Base-by-base conservation (phyloP, 2,113 vertebrate species). In the Solenodon paradoxus region DNA sequence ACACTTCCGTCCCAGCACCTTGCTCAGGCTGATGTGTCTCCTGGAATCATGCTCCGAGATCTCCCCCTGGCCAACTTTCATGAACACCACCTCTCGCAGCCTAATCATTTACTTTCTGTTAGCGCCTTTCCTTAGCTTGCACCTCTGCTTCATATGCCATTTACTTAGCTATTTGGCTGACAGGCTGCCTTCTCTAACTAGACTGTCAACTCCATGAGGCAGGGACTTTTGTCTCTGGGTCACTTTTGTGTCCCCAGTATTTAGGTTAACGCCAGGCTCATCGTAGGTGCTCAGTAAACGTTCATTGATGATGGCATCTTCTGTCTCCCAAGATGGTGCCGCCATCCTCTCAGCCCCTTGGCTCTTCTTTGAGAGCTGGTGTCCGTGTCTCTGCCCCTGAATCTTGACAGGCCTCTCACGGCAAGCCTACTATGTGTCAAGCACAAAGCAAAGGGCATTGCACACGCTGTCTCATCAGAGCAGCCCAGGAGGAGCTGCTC, bases 391-490 rank as follows among this genome's bases (percentile, higher is more conserved):
- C 5, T 16, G 13, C 66, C 16, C 68, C 47, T 0, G 79, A 63
- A n/a, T 49, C 7, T 38, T 30, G 51, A 19, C 24, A 16, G 24
- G 45, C 3, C 51, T 42, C 20, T 64, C 47, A 59, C 38, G 3
- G 15, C 2, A 2, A 10, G 42, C 40, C 53, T 35, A 1, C 79
- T 22, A 0, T 0, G 3, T 9, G 51, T 35, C 57, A 28, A 64
- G 35, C 28, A 7, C n/a, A 1, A 2, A 13, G 16, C 1, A 7
- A 30, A 51, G 5, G 5, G 0, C 42, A 0, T 49, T 24, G 3
- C 7, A 10, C 19, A 2, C 0, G 0, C 1, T 22, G 45, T 35
- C 9, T 51, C 38, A 12, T 12, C 24, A 28, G 5, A 8, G 3
- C 3, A 53, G 5, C 19, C n/a, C 26, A 2, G 49, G 32, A 80